A percentile compares a stretch with the other conserved stretches of the same genome.
phyloP scores from a whole-genome alignment of 2,888 invertebrate genomes.

The Antheraea assamensis region DNA sequence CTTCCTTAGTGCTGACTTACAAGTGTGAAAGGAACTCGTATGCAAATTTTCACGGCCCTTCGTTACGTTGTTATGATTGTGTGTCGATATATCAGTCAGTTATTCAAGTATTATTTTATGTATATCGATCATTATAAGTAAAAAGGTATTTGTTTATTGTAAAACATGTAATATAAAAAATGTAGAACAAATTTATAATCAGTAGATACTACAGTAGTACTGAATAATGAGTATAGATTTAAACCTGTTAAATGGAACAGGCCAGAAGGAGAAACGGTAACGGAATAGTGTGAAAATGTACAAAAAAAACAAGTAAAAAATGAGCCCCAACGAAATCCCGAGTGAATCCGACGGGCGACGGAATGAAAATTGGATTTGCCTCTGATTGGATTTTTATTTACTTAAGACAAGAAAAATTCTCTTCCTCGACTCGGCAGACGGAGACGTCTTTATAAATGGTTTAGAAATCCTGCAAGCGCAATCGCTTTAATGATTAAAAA shows the following conservation, averaged over 20 bases:
- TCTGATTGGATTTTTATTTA: constrained; percentile 83
- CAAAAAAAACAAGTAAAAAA: constrained; percentile 59
- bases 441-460: constrained; percentile 77
- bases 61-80: too few relatives aligned
- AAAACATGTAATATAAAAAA: too few relatives aligned
- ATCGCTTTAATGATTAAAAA: constrained; percentile 57
- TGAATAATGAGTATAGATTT: background rate
- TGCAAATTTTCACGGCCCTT: too few relatives aligned
- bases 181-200: background rate
- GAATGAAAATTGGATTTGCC: constrained; percentile 81
- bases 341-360: constrained; percentile 69
- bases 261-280: constrained; percentile 41
- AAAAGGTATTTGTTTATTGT: too few relatives aligned
- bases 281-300: constrained; percentile 71
- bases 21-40: too few relatives aligned
- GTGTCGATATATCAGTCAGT: too few relatives aligned
- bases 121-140: too few relatives aligned
- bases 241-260: constrained; percentile 25
- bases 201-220: background rate
- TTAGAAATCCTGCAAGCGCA: constrained; percentile 49
- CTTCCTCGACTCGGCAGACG: constrained; percentile 39
- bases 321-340: constrained; percentile 61
- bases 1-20: too few relatives aligned
- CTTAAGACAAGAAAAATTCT: constrained; percentile 82
- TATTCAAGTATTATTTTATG: too few relatives aligned